A percentile compares a stretch with the other conserved stretches of the same genome.
Evolutionary conservation across 2,797 vertebrate genomes (phyloP).

Genomic region (Schizopygopsis pylzovi): DNA sequence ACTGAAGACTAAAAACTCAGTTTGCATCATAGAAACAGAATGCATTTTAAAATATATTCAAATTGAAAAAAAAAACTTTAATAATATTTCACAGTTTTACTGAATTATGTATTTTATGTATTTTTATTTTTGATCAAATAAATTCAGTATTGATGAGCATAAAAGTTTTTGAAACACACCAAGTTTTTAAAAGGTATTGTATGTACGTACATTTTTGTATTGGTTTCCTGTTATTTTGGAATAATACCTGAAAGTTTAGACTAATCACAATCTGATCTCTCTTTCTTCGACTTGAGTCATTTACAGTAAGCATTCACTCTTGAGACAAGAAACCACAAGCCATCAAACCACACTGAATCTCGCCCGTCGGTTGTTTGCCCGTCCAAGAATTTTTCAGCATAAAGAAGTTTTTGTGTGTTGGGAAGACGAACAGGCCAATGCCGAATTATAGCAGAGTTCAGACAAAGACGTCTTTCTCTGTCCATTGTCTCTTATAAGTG

Average conservation of each 20-base stretch:
- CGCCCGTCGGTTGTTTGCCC: constrained; percentile 17
- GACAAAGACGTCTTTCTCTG: constrained; percentile 47
- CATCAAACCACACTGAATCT: constrained; percentile 39
- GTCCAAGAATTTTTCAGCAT: constrained; percentile 30
- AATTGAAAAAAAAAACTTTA: neutral
- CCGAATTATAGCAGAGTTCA: constrained; percentile 44
- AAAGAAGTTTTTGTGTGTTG: constrained; percentile 56
- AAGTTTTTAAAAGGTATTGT: neutral
- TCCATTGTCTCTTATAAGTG: constrained; percentile 35
- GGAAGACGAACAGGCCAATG: constrained; percentile 13
- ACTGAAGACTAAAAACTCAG: neutral
- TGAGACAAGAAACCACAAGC: neutral
- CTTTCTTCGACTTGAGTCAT: neutral
- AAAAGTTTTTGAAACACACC: neutral
- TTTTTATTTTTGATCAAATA: neutral
- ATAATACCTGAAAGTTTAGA: neutral
- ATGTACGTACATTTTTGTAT: neutral
- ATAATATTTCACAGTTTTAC: neutral
- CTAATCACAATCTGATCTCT: neutral
- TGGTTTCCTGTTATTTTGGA: neutral
- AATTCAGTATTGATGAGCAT: neutral
- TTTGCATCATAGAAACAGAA: neutral
- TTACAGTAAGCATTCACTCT: constrained; percentile 20
- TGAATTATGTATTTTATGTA: too few relatives aligned
- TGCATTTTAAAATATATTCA: neutral